phyloP scores from a whole-genome alignment of 2,113 vertebrate genomes.

The Elgaria multicarinata region DNA sequence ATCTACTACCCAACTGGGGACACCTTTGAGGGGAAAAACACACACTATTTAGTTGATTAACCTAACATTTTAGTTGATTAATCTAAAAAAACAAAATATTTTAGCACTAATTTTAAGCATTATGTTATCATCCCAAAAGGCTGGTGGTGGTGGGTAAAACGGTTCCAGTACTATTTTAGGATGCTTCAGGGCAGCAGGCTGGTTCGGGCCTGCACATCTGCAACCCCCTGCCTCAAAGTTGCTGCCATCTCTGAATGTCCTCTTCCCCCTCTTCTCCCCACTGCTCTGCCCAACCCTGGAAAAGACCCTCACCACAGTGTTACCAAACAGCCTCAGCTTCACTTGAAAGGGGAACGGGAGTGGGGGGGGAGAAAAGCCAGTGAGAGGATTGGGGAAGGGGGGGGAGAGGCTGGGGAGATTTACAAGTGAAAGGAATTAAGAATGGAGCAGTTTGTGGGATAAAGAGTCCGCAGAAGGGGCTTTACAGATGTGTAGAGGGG shows the following conservation, averaged over 20 bases:
- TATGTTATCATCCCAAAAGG: neutral
- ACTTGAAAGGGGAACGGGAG: constrained; percentile 74
- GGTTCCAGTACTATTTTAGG: neutral
- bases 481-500: constrained; percentile 97
- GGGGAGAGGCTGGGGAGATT: constrained; percentile 70
- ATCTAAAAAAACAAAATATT: neutral
- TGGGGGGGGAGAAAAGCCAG: constrained; percentile 59
- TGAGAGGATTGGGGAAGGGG: constrained; percentile 52
- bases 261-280: neutral
- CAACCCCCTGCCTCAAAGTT: neutral
- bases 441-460: constrained; percentile 96
- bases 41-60: neutral
- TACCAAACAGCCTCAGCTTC: constrained; percentile 63
- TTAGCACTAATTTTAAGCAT: neutral
- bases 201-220: neutral
- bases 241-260: neutral
- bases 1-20: neutral
- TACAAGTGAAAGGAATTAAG: constrained; percentile 95
- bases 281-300: too few species aligned
- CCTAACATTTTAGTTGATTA: too few species aligned
- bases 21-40: neutral
- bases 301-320: constrained; percentile 65
- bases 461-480: constrained; percentile 92
- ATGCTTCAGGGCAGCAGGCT: neutral
- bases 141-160: too few species aligned